Base-by-base conservation (phyloP, 2,113 vertebrate genomes). In the Tursiops truncatus region DNA sequence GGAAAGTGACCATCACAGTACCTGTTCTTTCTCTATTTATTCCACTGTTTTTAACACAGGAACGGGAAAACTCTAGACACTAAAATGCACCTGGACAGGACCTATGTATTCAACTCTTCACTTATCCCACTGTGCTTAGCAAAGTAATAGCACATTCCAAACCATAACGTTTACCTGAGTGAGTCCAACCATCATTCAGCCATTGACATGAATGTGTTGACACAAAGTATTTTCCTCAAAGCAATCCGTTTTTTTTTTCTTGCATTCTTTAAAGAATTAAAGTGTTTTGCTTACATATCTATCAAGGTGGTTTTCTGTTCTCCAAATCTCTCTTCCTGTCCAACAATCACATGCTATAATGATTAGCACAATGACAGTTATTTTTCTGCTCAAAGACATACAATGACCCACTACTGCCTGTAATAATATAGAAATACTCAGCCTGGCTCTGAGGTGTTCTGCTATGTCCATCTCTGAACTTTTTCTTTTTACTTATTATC, bases 21-120 rank as follows among this genome's bases (percentile, higher is more conserved):
- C 10, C 91, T 38, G 2, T 28, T 79, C 7, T 56, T 31, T 38
- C 58, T 56, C 71, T 56, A 10, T 14, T 31, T 58, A 62, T 60
- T 33, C 17, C 21, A 20, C 1, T 23, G 4, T 44, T 20, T 13
- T 73, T 77, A 60, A 12, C 47, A 53, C 7, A 15, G 15, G 25
- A 33, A 65, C 8, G 23, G 44, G 23, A 4, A 44, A 79, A 31
- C 56, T 58, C 25, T 38, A 58, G 71, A 44, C 21, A 14, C 50
- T 50, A 31, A 80, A 8, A 67, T 15, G 3, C 31, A 14, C 17
- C 3, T 6, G 8, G 25, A 14, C 12, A 31, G 33, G 20, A 74
- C 26, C 3, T 2, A 12, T 2, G 20, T 6, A 84, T 26, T 20
- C 10, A 20, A 23, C 4, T 21, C 7, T 25, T 5, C 3, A 31